A percentile compares a stretch with the other conserved stretches of the same genome.
phyloP scores from a whole-genome alignment of 2,797 vertebrate species.

The Manis crassicaudata region DNA sequence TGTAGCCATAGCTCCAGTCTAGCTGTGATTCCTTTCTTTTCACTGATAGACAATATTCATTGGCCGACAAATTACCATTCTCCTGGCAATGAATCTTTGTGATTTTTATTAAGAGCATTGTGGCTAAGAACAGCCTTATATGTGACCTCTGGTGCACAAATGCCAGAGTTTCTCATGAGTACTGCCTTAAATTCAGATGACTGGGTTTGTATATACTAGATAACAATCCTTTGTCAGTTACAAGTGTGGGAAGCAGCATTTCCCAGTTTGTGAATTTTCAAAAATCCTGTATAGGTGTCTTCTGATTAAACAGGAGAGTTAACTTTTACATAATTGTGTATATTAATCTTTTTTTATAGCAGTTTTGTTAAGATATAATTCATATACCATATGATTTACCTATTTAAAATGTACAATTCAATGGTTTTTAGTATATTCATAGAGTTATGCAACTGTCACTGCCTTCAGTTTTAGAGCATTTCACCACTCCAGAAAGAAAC shows the following conservation, averaged over 20 bases:
- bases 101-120: not conserved
- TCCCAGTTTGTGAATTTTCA: not conserved
- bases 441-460: not conserved
- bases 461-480: not conserved
- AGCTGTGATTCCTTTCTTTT: not conserved
- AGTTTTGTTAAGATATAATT: not conserved
- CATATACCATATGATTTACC: not conserved
- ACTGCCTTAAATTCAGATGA: not conserved
- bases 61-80: not conserved
- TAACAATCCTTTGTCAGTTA: not conserved
- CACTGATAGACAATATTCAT: not conserved
- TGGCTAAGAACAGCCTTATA: not conserved
- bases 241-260: not conserved
- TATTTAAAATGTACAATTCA: not conserved
- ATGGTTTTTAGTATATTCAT: not conserved
- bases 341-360: not conserved
- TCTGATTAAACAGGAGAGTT: conserved; percentile 18
- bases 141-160: not conserved
- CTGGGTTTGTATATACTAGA: not conserved
- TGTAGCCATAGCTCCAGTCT: not conserved
- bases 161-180: not conserved
- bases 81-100: not conserved
- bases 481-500: not conserved
- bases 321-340: not conserved
- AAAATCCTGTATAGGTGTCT: not conserved